Base-by-base conservation (phyloP, 2,888 invertebrate genomes). In the Acleris emargana region DNA sequence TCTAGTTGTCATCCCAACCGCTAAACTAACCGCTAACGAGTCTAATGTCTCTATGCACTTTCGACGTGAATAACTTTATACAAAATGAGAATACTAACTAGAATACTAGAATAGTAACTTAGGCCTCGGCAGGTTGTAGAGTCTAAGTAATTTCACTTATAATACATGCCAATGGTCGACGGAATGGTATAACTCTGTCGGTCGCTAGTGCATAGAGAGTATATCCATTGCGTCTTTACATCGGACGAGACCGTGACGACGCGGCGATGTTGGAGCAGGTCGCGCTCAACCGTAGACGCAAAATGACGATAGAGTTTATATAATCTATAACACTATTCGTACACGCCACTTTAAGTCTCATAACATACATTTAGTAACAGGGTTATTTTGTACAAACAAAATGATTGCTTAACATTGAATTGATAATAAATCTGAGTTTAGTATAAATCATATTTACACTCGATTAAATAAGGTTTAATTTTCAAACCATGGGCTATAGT, bases 11-110 rank as follows among this genome's bases (percentile, higher is more conserved):
- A 71, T 76, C 76, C 76, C 74, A 72, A 71, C 70, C 64, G 60
- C 73, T 68, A 71, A 77, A 67, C 69, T 74, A 76, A 71, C 58
- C 62, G 55, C 55, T 67, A 72, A 73, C 72, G 38, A 38, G 72
- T 71, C 71, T 70, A 68, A 71, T 58, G 63, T 74, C 80, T 80
- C 79, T 77, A 75, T 76, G 80, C 80, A 84, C 81, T 79, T 80
- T 64, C 81, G 79, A 78, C 73, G 73, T 72, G 72, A 63, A 72
- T 73, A 62, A 72, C 76, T 71, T 76, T 74, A 64, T 64, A 68
- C 63, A 67, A 72, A 73, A 76, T 68, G 69, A 69, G 70, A 71
- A 72, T 70, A 71, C 60, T 57, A 66, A 45, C n/a, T 61, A 57
- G 57, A 66, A 66, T 66, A 66, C 66, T 66, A 66, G 57, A 69